Conservation (phyloP, 2,113 vertebrate species). For the Hemiprocne comata region DNA sequence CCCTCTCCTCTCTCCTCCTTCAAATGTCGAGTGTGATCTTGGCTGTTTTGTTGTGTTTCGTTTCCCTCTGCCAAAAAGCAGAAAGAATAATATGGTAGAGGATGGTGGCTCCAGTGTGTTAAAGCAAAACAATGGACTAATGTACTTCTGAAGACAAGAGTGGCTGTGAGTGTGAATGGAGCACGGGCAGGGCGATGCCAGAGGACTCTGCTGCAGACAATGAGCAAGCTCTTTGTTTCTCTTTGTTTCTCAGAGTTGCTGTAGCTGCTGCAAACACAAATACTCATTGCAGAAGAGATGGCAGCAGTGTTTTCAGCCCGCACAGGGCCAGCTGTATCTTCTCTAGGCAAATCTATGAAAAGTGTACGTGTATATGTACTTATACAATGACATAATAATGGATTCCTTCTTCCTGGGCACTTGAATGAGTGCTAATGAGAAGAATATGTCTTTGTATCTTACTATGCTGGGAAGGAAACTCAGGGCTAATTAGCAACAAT, state of each 20-base stretch:
- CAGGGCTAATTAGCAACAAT: not conserved
- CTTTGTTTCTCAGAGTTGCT: not conserved
- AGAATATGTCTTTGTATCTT: rapidly evolving
- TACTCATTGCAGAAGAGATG: not conserved
- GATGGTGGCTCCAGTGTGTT: slow-evolving; percentile 28
- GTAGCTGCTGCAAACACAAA: not conserved
- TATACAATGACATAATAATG: not conserved
- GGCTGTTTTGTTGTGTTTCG: not conserved
- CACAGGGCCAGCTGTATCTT: not conserved
- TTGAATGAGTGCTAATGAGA: not conserved
- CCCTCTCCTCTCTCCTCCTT: not conserved
- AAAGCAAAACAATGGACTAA: slow-evolving; percentile 42
- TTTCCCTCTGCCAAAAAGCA: slow-evolving; percentile 15
- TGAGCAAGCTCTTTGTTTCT: slow-evolving; percentile 39
- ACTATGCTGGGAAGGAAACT: not conserved
- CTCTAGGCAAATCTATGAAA: not conserved
- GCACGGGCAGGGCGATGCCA: not conserved
- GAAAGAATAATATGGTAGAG: not conserved
- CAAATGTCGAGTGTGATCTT: not conserved
- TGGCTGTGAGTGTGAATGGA: not conserved
- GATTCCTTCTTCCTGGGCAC: not conserved
- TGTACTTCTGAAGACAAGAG: slow-evolving; percentile 24
- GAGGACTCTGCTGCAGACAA: not conserved
- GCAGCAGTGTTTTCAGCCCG: not conserved
- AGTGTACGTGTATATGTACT: not conserved